Percentiles rank a stretch among this genome's conserved stretches.
phyloP scores from a whole-genome alignment of 2,888 invertebrate species.

The Leptogaster cylindrica region DNA sequence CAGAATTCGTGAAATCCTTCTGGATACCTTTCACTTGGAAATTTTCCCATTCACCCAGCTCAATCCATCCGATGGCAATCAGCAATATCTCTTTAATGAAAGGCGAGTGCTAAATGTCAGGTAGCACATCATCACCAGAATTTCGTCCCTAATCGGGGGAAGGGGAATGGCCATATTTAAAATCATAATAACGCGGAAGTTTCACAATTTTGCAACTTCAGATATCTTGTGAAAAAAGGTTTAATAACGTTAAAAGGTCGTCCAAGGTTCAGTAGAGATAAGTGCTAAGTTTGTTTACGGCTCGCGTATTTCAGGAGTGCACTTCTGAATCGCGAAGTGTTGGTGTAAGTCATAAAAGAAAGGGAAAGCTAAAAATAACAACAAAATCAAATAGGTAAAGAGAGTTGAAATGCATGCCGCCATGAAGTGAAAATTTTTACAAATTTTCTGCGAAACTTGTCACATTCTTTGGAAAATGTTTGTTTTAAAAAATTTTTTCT shows the following conservation, averaged over 20 bases:
- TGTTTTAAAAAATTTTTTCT: background rate
- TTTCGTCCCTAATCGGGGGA: background rate
- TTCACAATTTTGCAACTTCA: constrained; percentile 23
- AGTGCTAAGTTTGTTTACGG: constrained; percentile 1
- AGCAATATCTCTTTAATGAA: constrained; percentile 46
- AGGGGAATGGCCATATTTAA: background rate
- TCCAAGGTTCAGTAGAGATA: background rate
- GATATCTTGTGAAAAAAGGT: constrained; percentile 25
- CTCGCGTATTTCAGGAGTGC: background rate
- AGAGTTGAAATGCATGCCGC: background rate
- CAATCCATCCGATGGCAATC: constrained; percentile 46
- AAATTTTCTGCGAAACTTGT: constrained; percentile 20
- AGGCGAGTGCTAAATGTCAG: constrained; percentile 46
- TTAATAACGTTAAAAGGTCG: constrained; percentile 13
- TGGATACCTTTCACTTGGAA: too few species aligned
- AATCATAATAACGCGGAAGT: constrained; percentile 30
- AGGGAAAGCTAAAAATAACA: constrained; percentile 8
- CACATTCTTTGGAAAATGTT: background rate
- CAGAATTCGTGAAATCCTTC: too few species aligned
- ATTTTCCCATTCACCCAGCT: background rate
- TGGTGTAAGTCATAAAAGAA: background rate
- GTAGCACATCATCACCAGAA: constrained; percentile 44
- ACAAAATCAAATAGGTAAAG: background rate
- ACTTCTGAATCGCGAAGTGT: background rate
- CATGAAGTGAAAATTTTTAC: background rate